Evolutionary conservation across 2,888 invertebrate species (phyloP).

Genomic region (Leptopilina syphax): DNA sequence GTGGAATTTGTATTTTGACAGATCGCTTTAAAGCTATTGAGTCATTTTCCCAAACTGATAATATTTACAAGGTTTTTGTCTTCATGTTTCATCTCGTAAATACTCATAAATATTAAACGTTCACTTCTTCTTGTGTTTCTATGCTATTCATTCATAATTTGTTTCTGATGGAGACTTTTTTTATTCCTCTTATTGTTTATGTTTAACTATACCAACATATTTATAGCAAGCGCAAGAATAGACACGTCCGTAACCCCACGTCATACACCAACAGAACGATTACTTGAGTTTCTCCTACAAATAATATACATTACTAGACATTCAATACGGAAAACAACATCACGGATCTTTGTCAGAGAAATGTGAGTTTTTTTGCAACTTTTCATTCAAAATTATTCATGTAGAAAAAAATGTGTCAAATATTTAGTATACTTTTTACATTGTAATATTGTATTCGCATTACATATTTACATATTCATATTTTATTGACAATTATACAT

Average conservation of each 20-base stretch:
- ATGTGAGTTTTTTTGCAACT: slow-evolving; percentile 14
- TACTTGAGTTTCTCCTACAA: slow-evolving; percentile 18
- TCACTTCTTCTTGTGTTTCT: slow-evolving; percentile 11
- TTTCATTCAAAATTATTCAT: background rate
- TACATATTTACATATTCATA: too few species aligned
- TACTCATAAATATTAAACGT: background rate
- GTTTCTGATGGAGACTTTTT: slow-evolving; percentile 2
- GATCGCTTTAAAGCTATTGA: background rate
- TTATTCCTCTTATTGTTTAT: slow-evolving; percentile 26
- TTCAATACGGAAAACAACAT: slow-evolving; percentile 36
- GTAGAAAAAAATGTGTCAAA: background rate
- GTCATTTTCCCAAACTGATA: background rate
- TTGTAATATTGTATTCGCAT: background rate
- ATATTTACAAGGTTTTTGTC: background rate
- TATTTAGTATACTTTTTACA: background rate
- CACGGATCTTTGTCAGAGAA: background rate
- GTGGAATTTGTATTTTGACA: slow-evolving; percentile 37
- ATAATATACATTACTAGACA: background rate
- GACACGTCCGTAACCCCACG: slow-evolving; percentile 15
- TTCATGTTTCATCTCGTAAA: too few species aligned
- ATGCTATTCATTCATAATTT: slow-evolving; percentile 3
- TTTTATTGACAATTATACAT: too few species aligned
- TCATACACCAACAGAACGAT: slow-evolving; percentile 13
- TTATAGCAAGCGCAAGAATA: slow-evolving; percentile 37
- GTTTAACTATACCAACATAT: slow-evolving; percentile 24